Base-by-base conservation (phyloP, 2,888 invertebrate genomes). In the Drosophila stalkeri region DNA sequence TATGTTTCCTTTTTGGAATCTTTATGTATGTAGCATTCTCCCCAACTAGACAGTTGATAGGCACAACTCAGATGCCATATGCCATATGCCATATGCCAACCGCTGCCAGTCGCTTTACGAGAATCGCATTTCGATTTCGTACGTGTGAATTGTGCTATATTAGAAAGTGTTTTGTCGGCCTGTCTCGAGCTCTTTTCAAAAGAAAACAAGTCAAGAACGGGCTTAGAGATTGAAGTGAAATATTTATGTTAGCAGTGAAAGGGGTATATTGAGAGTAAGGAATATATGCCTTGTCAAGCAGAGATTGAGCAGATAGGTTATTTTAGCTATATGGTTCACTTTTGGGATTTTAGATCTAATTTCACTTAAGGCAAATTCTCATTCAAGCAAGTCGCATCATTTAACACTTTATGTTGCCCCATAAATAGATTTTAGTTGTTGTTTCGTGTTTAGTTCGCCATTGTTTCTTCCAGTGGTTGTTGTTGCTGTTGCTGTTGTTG, bases 361-460 rank as follows among this genome's bases (percentile, higher is more conserved):
- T 49, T 31, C 49, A 49, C 18, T 33, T 47, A 49, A 49, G 47
- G 31, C 18, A 11, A 31, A n/a, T 49, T 5, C 11, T 16, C 7
- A 16, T 27, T 3, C 23, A 31, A 49, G 49, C 35, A 54, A 57
- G 47, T 37, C 51, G 18, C 44, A 35, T 57, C 69, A 70, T 64
- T 63, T 74, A 52, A 77, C 74, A 68, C 74, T 74, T 77, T 33
- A 60, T 47, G 62, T 59, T 63, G 46, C 23, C 59, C 73, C 70
- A 69, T 67, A 81, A 79, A 83, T 75, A 69, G 64, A 69, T 52
- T 75, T 77, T 14, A 43, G 56, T 57, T 65, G 70, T 71, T 68
- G 44, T 14, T 64, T 66, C 69, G 79, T 75, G 71, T 61, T 66
- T 52, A 68, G 65, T 74, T 60, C 41, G 20, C 55, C 65, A 78